These are phyloP conservation scores for Ctenicera cuprea DNA, from an alignment of 2,888 invertebrate genomes.

Conservation along the genomic window DNA sequence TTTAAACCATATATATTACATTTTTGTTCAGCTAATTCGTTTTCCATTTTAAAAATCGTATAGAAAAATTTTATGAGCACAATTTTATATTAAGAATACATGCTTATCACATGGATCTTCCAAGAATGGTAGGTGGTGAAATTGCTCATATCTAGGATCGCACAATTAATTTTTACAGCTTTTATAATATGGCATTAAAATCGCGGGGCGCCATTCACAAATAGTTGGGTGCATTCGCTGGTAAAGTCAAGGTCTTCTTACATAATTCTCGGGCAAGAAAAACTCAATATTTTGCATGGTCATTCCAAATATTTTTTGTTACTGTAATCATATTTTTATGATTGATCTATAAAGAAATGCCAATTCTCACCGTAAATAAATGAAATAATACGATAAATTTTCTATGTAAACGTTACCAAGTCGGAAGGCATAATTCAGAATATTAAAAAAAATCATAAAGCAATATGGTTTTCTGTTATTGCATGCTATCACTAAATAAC, in stretches of 20 bases:
- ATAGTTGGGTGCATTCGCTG: conserved; percentile 34
- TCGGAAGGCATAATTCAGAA: no score
- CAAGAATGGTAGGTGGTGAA: conserved; percentile 4
- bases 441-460: no score
- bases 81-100: no score
- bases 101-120: not conserved
- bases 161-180: conserved; percentile 10
- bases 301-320: conserved; percentile 14
- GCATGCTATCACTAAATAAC: no score
- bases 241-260: conserved; percentile 36
- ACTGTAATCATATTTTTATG: not conserved
- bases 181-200: conserved; percentile 17
- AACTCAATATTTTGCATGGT: conserved; percentile 9
- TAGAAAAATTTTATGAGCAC: no score
- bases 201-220: conserved; percentile 26
- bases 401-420: no score
- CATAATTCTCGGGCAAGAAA: conserved; percentile 6
- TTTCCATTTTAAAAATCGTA: no score
- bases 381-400: not conserved
- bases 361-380: not conserved
- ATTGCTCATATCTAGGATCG: not conserved
- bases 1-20: no score
- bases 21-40: no score
- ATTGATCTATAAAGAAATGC: not conserved
- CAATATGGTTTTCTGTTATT: no score